These are phyloP conservation scores for Diarsia dahlii DNA, from an alignment of 2,888 invertebrate genomes.

Conservation along the genomic window DNA sequence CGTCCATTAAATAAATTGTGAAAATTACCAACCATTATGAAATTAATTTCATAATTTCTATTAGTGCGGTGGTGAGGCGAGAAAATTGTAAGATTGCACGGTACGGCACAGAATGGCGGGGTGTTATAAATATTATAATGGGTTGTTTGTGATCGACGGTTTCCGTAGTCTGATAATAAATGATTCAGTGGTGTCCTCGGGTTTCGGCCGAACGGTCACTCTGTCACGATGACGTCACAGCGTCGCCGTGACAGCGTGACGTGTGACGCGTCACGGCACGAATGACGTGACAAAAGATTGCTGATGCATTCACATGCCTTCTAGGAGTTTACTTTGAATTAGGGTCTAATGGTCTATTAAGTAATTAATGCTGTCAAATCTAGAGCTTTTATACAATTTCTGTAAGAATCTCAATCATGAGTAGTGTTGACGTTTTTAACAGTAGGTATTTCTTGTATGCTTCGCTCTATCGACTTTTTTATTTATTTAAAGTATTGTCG, in stretches of 20 bases:
- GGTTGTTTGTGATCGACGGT: slow-evolving; percentile 66
- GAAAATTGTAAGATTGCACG: slow-evolving; percentile 56
- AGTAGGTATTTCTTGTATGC: slow-evolving; percentile 14
- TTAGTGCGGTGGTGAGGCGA: slow-evolving; percentile 55
- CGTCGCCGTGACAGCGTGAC: slow-evolving; percentile 61
- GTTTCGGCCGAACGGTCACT: slow-evolving; percentile 46
- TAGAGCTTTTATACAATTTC: background rate
- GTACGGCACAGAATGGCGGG: slow-evolving; percentile 54
- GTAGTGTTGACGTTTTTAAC: slow-evolving; percentile 8
- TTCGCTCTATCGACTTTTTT: slow-evolving; percentile 26
- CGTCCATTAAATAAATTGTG: slow-evolving; percentile 60
- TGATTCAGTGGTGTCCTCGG: slow-evolving; percentile 68
- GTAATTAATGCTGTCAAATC: slow-evolving; percentile 20
- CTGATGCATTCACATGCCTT: slow-evolving; percentile 33
- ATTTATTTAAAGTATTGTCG: slow-evolving; percentile 32
- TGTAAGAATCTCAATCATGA: background rate
- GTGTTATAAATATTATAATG: slow-evolving; percentile 58
- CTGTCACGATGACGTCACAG: slow-evolving; percentile 66
- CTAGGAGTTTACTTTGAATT: slow-evolving; percentile 13
- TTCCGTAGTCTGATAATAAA: slow-evolving; percentile 71
- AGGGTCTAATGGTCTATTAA: slow-evolving; percentile 24
- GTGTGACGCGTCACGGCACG: slow-evolving; percentile 60
- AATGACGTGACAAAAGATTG: slow-evolving; percentile 54
- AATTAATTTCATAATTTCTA: slow-evolving; percentile 60
- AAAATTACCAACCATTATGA: slow-evolving; percentile 56